Evolutionary conservation across 2,797 vertebrate species (phyloP).

Genomic region (Muraenolepis orangiensis): DNA sequence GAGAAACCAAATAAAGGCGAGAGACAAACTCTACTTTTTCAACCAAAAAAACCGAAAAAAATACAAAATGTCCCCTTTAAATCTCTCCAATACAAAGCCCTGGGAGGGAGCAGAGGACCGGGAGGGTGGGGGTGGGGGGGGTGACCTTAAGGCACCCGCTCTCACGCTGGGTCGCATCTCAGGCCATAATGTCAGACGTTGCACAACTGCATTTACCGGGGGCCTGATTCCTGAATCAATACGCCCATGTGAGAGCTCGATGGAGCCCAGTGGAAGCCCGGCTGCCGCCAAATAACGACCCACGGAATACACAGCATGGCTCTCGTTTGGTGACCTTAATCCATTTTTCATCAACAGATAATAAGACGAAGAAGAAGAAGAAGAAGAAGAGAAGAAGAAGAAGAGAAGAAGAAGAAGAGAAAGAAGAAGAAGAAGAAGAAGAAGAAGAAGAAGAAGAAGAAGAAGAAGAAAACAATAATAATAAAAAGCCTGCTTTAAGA

Average conservation of each 20-base stretch:
- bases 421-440: neutral
- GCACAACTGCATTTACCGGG: constrained; percentile 24
- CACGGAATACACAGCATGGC: constrained; percentile 31
- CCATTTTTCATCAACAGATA: neutral
- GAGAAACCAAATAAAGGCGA: constrained; percentile 1
- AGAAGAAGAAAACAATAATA: neutral
- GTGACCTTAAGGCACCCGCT: neutral
- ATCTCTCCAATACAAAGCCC: neutral
- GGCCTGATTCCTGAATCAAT: constrained; percentile 59
- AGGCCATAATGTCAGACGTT: constrained; percentile 22
- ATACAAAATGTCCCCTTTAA: neutral
- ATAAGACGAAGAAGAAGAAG: too few relatives aligned
- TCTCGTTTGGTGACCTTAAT: constrained; percentile 19
- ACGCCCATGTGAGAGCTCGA: constrained; percentile 42
- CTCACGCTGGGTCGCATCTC: constrained; percentile 20
- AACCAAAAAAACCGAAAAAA: too few relatives aligned
- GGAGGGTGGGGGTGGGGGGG: too few relatives aligned
- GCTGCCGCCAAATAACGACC: constrained; percentile 22
- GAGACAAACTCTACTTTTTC: neutral
- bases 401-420: neutral
- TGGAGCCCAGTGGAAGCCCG: constrained; percentile 41
- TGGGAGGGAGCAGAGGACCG: constrained; percentile 5
- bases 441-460: neutral
- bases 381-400: neutral
- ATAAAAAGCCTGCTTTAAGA: constrained; percentile 1